A percentile compares a stretch with the other conserved stretches of the same genome.
Evolutionary conservation across 2,888 invertebrate genomes (phyloP).

Genomic region (Vanessa cardui): DNA sequence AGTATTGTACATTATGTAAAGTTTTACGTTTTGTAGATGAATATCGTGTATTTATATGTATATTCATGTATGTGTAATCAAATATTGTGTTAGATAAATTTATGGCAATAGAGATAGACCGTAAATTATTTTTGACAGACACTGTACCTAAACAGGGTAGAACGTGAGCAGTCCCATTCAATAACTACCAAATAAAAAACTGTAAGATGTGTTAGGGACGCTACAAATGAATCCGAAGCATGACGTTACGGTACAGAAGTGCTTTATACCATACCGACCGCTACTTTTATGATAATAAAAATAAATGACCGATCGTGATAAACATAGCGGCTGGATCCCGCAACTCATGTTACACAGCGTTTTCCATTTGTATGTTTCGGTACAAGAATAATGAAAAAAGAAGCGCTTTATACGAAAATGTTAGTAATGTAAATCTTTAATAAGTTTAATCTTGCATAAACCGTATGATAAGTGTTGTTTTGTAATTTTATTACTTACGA

Average conservation of each 20-base stretch:
- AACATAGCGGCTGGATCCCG: constrained; percentile 53
- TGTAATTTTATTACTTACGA: no score
- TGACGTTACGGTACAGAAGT: constrained; percentile 59
- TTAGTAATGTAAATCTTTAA: not conserved
- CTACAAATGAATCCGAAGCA: constrained; percentile 47
- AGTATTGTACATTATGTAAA: no score
- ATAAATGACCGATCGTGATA: constrained; percentile 50
- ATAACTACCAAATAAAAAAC: constrained; percentile 14
- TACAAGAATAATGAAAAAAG: not conserved
- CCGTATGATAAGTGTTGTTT: no score
- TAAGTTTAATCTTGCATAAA: not conserved
- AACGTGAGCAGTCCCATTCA: not conserved
- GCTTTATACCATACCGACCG: constrained; percentile 48
- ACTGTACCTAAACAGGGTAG: not conserved
- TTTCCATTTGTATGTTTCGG: constrained; percentile 18
- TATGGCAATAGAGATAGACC: no score
- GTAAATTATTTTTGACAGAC: no score
- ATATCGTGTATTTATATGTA: no score
- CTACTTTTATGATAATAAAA: constrained; percentile 55
- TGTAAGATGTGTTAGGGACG: constrained; percentile 33
- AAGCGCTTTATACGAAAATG: not conserved
- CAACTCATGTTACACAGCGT: constrained; percentile 43
- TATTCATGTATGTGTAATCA: no score
- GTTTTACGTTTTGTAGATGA: no score
- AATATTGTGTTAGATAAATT: no score